Evolutionary conservation across 2,113 vertebrate genomes (phyloP), one percentile per base, ranked within the genome.

Genomic region (Elanoides forficatus): DNA sequence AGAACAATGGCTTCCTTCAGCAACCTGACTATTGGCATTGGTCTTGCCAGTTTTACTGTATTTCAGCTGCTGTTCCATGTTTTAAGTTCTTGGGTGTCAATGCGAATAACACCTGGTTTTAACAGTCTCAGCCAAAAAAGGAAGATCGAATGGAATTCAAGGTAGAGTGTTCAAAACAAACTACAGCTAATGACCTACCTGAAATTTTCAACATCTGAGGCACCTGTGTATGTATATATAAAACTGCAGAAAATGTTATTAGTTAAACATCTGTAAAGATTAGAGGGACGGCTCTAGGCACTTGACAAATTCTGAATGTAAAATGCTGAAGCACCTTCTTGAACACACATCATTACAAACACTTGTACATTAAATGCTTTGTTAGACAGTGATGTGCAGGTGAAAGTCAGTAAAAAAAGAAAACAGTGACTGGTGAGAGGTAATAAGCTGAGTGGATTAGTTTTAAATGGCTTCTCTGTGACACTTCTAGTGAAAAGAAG

Each of bases 141-240:
- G 98, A 99, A 99, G 98, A 99, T 99, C 15, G 99, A 99, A 97
- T 99, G 99, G 99, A 99, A 99, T 98, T 99, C 99, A 91, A 99
- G 99, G 99, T 99, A 99, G 81, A 81, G 60, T 73, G 45, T 86
- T 96, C 55, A 59, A 52, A 95, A 70, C 26, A 27, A 93, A 11
- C 48, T 68, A 5, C 17, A 87, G 34, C 48, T 82, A 48, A 47
- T 42, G 30, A 81, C 11, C 65, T 79, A 26, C 7, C 29, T 78
- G 67, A 62, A 73, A 50, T 15, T 48, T 17, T 40, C 43, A 60
- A n/a, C 52, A 30, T 29, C 22, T 58, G 40, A 78, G 34, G 7
- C n/a, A 58, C 17, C 15, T 74, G 15, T 52, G 36, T 42, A 5
- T 59, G 4, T 50, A 3, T 71, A 20, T 58, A 4, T 53, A 76